Evolutionary conservation across 2,797 vertebrate genomes (phyloP).

Genomic region (Antrozous pallidus): DNA sequence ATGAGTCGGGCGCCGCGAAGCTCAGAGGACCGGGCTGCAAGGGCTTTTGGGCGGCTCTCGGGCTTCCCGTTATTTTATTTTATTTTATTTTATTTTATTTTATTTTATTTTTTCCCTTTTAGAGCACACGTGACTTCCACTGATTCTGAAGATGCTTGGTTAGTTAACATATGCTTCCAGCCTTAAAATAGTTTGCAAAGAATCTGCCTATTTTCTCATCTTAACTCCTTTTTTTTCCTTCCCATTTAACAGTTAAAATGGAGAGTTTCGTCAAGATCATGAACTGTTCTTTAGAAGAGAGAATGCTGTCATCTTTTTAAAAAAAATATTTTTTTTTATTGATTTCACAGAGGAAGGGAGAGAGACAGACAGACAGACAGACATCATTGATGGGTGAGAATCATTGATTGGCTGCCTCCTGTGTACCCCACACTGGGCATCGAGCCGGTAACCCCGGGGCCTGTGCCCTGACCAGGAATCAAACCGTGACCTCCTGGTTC

Average conservation of each 20-base stretch:
- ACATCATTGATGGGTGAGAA: too few relatives aligned
- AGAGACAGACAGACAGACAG: too few relatives aligned
- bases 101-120: too few relatives aligned
- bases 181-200: not conserved
- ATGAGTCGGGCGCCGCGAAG: not conserved
- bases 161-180: not conserved
- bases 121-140: not conserved
- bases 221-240: not conserved
- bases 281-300: not conserved
- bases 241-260: not conserved
- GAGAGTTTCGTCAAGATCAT: not conserved
- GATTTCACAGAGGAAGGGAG: too few relatives aligned
- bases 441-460: too few relatives aligned
- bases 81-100: not conserved
- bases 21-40: not conserved
- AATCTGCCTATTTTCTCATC: not conserved
- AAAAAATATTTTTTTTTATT: too few relatives aligned
- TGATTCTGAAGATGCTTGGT: slow-evolving; percentile 2
- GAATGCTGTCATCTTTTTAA: not conserved
- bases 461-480: too few relatives aligned
- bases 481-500: too few relatives aligned
- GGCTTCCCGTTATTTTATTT: not conserved
- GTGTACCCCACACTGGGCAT: too few relatives aligned
- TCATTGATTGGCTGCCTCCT: too few relatives aligned
- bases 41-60: not conserved